Evolutionary conservation across 2,797 vertebrate species (phyloP).

Genomic region (Melanotaenia maccullochi): DNA sequence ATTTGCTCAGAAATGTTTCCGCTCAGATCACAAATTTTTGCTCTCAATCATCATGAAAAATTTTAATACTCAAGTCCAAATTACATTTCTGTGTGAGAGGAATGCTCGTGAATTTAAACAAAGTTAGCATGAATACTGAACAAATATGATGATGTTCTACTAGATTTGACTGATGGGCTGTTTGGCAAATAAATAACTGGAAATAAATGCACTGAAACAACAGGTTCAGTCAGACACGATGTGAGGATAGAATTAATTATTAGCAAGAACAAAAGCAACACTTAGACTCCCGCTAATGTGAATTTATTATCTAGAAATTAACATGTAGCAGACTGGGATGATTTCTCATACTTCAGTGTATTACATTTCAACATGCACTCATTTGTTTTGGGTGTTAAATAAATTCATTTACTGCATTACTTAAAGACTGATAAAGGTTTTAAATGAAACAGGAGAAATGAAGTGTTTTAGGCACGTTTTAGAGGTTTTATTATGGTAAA

Average conservation of each 20-base stretch:
- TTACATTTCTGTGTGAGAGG: not conserved
- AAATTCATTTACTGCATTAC: slow-evolving; percentile 17
- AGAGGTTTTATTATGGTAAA: slow-evolving; percentile 44
- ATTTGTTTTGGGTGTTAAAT: slow-evolving; percentile 9
- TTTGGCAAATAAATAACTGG: slow-evolving; percentile 45
- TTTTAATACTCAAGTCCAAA: not conserved
- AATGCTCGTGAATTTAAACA: slow-evolving; percentile 11
- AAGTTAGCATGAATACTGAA: slow-evolving; percentile 5
- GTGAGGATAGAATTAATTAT: slow-evolving; percentile 51
- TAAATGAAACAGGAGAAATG: not conserved
- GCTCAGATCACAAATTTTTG: not conserved
- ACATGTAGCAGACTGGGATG: slow-evolving; percentile 9
- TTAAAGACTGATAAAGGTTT: slow-evolving; percentile 4
- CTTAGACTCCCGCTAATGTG: slow-evolving; percentile 27
- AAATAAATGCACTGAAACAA: slow-evolving; percentile 53
- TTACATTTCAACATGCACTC: slow-evolving; percentile 11
- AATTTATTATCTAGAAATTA: slow-evolving; percentile 46
- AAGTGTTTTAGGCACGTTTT: slow-evolving; percentile 24
- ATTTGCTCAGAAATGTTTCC: not conserved
- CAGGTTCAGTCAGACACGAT: slow-evolving; percentile 49
- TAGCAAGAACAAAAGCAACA: slow-evolving; percentile 60
- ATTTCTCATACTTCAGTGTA: slow-evolving; percentile 16
- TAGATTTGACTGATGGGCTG: slow-evolving; percentile 48
- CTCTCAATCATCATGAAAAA: not conserved
- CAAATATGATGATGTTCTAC: slow-evolving; percentile 3